Evolutionary conservation across 92 coral and sea anemone species (phyloP), one percentile per base, ranked within the genome.

Genomic region (Micromussa lordhowensis): DNA sequence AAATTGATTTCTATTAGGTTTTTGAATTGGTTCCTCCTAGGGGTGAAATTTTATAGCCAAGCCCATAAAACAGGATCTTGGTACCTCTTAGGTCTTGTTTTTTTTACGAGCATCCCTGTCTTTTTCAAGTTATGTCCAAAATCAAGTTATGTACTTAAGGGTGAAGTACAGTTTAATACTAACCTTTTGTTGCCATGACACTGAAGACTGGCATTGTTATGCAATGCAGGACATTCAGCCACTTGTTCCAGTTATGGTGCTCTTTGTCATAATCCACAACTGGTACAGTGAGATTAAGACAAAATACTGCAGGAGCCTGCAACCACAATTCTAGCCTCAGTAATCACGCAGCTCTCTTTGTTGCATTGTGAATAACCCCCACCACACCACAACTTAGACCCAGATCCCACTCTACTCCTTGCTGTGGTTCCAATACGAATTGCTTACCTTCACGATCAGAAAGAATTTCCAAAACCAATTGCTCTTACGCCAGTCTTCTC

Each of bases 191-290:
- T 61, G 91, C 98, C 35, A 97, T 49, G 77, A 92, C 94, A 86
- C 93, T 78, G 82, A 97, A 96, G 71, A 96, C 87, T 18, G 99
- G 99, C 80, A 92, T 90, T 54, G 96, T 92, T 16, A 97, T 22
- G 82, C 97, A 94, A 58, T 96, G 98, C 12, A 97, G 81, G n/a
- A 92, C 96, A 59, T 94, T 89, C 35, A 97, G 87, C 96, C 99
- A 94, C 66, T 97, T 97, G 92, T 94, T 97, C 99, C 99, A 97
- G 57, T 88, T 91, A 51, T 94, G 94, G 44, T 97, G 90, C 14
- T 90, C 92, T 86, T 94, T 95, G 57, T 83, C 89, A 31, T 94
- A 88, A 77, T 93, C 95, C 31, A 97, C 92, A 15, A 93, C 96
- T 15, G 99, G 98, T 19, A 94, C 88, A 18, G 99, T 95, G 17